phyloP scores from a whole-genome alignment of 2,797 vertebrate species.

The Enteromius unitaeniatus region DNA sequence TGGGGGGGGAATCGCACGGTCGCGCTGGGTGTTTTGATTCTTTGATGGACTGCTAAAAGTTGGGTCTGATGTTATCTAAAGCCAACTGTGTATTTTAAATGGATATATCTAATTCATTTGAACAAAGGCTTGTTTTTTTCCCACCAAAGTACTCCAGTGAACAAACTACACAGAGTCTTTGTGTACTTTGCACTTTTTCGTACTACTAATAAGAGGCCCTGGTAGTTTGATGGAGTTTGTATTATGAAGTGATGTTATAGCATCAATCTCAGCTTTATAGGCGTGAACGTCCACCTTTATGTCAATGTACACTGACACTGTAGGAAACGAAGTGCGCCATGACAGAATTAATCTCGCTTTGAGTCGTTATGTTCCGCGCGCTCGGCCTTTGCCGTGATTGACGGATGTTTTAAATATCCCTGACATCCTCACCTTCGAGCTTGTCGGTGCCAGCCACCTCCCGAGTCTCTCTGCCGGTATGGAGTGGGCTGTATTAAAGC shows the following conservation, averaged over 20 bases:
- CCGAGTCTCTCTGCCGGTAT: background rate
- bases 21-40: background rate
- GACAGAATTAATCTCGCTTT: conserved; percentile 20
- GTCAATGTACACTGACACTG: background rate
- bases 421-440: conserved; percentile 39
- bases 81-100: background rate
- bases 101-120: background rate
- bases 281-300: conserved; percentile 5
- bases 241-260: conserved; percentile 9
- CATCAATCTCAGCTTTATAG: conserved; percentile 15
- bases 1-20: background rate
- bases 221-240: conserved; percentile 21
- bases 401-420: conserved; percentile 39
- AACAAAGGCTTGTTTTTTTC: background rate
- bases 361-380: conserved; percentile 2
- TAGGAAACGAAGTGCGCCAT: conserved; percentile 14
- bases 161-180: background rate
- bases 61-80: background rate
- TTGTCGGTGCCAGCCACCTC: conserved; percentile 34
- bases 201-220: background rate
- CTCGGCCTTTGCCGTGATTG: conserved; percentile 39
- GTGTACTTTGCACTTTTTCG: background rate
- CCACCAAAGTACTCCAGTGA: background rate
- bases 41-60: background rate
- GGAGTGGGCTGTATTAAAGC: background rate